These are phyloP conservation scores for fruit fly (Drosophila melanogaster) DNA, from an alignment of 1,140 invertebrate genomes.

Conservation along the genomic window DNA sequence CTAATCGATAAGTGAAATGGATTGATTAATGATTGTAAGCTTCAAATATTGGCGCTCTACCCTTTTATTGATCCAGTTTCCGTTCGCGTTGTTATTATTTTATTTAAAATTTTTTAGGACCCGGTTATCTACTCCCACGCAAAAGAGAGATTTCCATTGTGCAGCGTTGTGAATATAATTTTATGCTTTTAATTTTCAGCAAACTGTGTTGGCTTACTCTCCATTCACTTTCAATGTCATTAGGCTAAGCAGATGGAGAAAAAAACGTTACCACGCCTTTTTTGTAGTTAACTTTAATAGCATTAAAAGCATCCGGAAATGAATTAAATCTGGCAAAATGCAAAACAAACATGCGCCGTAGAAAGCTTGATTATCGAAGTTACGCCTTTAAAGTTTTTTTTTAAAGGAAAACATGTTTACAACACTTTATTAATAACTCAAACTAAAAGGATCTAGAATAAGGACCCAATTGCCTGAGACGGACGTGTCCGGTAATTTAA, in stretches of 20 bases:
- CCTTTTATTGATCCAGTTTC: constrained; percentile 41
- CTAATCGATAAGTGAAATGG: constrained; percentile 64
- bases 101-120: not conserved
- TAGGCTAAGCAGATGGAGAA: constrained; percentile 40
- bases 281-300: constrained; percentile 24
- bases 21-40: constrained; percentile 61
- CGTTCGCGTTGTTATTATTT: constrained; percentile 1
- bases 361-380: not conserved
- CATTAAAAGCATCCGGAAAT: constrained; percentile 1
- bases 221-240: constrained; percentile 18
- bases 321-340: constrained; percentile 14
- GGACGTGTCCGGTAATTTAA: constrained; percentile 74
- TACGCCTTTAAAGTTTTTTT: no score
- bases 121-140: constrained; percentile 12
- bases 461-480: constrained; percentile 20
- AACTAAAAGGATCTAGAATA: constrained; percentile 39
- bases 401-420: no score
- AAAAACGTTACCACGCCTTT: constrained; percentile 49
- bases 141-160: constrained; percentile 6
- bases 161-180: constrained; percentile 11
- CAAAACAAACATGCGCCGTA: constrained; percentile 7
- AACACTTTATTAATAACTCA: constrained; percentile 52
- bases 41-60: constrained; percentile 4
- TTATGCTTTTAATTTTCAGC: constrained; percentile 19
- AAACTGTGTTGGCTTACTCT: constrained; percentile 31